Base-by-base conservation (phyloP, 1,140 invertebrate genomes). In the Brachionus asplanchnoidis region DNA sequence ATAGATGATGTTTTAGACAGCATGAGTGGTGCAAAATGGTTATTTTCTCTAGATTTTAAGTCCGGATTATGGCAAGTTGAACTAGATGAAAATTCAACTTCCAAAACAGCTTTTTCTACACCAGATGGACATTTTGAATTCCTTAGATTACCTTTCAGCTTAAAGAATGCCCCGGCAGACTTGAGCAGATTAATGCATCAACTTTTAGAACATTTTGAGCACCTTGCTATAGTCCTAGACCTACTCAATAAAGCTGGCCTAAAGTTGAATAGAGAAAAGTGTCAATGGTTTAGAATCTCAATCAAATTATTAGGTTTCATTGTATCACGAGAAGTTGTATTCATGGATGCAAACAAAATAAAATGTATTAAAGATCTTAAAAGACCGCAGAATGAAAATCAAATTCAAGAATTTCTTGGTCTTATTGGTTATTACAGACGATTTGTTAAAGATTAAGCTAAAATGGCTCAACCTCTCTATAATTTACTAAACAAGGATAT, bases 101-200 rank as follows among this genome's bases (percentile, higher is more conserved):
- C n/a, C n/a, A n/a, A 46, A 46, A 46, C 9, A 46, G 44, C 56
- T 32, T 82, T 82, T 28, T 65, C 46, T 26, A 82, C 78, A 56
- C 46, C 17, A 17, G 78, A 82, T 42, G 46, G 46, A 11, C 46
- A 50, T 32, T 79, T 44, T 60, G 28, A 79, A 79, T 79, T 79
- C 32, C 14, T 17, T 50, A 44, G 73, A 46, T 17, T 91, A 87
- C 88, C 88, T n/a, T 91, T 91, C 85, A 90, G 91, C 32, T 78
- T 91, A 90, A 46, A 11, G 14, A 46, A 90, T 86, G 87, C 88
- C n/a, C 87, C 88, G 7, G 84, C 87, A 14, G 86, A 87, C 6
- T 92, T 91, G 84, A 89, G 91, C 86, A 79, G 91, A 8, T 88
- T 89, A 12, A 91, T 92, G 42, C 86, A 90, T 85, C 42, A 87